Percentiles rank a stretch among this genome's conserved stretches.
These are phyloP conservation scores for Perithous albicinctus DNA, from an alignment of 2,888 invertebrate genomes.

Conservation along the genomic window DNA sequence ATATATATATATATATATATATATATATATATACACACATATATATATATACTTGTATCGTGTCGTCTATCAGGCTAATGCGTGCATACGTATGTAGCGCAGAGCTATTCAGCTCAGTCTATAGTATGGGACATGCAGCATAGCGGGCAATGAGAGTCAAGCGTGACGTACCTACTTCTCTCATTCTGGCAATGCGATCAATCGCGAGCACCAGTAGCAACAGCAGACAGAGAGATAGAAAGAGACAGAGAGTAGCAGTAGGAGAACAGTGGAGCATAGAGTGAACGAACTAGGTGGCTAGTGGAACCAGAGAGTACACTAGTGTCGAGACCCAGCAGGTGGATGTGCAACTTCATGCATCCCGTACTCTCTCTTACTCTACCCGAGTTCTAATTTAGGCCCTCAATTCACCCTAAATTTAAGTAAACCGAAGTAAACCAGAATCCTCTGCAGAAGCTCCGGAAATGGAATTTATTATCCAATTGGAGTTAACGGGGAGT, in stretches of 20 bases:
- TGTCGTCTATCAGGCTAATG: constrained; percentile 21
- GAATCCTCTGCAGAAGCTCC: too few species aligned
- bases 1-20: too few species aligned
- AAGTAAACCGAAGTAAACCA: too few species aligned
- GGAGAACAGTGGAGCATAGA: constrained; percentile 7
- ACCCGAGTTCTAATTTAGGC: too few species aligned
- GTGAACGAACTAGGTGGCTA: constrained; percentile 22
- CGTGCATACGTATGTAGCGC: constrained; percentile 22
- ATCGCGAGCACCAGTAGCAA: constrained; percentile 1
- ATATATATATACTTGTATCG: constrained; percentile 11
- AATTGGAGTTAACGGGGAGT: too few species aligned
- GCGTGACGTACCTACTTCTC: constrained; percentile 19
- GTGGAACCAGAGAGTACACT: constrained; percentile 17
- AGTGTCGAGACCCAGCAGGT: constrained; percentile 12
- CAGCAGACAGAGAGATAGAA: too few species aligned
- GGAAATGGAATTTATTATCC: too few species aligned
- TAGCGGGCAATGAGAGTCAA: constrained; percentile 7
- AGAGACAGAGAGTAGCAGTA: too few species aligned
- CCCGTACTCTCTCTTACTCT: background rate
- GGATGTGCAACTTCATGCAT: background rate
- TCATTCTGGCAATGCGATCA: constrained; percentile 29
- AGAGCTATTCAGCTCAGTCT: constrained; percentile 26
- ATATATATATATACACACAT: too few species aligned
- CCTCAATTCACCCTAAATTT: too few species aligned
- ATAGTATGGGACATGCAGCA: background rate